These are phyloP conservation scores for Episyrphus balteatus DNA, from an alignment of 1,140 invertebrate species.

Conservation along the genomic window DNA sequence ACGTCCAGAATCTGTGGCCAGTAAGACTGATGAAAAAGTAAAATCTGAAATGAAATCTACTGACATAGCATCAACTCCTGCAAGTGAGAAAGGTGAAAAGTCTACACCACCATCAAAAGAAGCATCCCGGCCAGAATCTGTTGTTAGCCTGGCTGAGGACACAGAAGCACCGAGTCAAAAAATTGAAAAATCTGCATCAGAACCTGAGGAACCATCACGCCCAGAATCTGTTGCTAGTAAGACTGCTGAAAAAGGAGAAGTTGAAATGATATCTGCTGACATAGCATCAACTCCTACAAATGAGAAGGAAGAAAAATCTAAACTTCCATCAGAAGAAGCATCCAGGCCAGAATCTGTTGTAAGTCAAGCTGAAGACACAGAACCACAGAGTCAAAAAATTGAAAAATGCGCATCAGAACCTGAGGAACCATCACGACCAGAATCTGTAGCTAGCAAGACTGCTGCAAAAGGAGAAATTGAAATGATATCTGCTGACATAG, in stretches of 20 bases:
- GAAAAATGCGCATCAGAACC: neutral
- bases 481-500: neutral
- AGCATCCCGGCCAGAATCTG: slow-evolving; percentile 8
- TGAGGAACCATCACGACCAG: slow-evolving; percentile 2
- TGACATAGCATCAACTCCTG: neutral
- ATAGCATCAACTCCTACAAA: neutral
- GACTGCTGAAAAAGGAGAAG: slow-evolving; percentile 8
- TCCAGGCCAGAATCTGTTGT: slow-evolving; percentile 9
- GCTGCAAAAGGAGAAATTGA: too few relatives aligned
- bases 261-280: slow-evolving; percentile 2
- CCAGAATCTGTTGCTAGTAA: too few relatives aligned
- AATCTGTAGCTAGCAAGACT: slow-evolving; percentile 4
- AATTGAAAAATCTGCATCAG: slow-evolving; percentile 2
- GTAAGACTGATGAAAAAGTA: too few relatives aligned
- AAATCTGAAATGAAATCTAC: slow-evolving; percentile 2
- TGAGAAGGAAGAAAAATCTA: slow-evolving; percentile 11
- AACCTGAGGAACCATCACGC: too few relatives aligned
- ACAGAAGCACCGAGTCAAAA: slow-evolving; percentile 5
- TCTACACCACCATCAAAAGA: slow-evolving; percentile 1
- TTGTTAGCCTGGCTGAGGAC: too few relatives aligned
- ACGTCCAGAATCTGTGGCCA: too few relatives aligned
- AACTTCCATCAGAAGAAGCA: slow-evolving; percentile 7
- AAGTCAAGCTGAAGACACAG: slow-evolving; percentile 2
- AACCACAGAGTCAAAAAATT: neutral
- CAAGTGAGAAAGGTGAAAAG: neutral